Evolutionary conservation across 2,113 vertebrate species (phyloP).

Genomic region (Eretmochelys imbricata): DNA sequence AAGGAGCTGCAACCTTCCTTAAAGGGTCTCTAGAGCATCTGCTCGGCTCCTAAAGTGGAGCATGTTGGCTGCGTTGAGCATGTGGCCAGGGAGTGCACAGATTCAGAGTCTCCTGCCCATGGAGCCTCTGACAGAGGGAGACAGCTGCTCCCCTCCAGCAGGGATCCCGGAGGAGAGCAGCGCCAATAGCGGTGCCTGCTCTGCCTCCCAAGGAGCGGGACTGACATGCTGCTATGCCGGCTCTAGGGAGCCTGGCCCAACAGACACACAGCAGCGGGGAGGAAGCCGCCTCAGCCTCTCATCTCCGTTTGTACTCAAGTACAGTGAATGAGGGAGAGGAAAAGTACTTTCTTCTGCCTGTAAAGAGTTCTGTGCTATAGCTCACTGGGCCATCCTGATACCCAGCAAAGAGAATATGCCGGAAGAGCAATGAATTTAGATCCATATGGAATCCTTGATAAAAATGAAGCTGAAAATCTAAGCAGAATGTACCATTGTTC

Average conservation of each 20-base stretch:
- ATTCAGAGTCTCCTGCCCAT: fast-evolving
- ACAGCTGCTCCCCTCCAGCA: not conserved
- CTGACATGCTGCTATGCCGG: not conserved
- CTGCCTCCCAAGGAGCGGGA: not conserved
- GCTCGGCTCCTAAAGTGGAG: not conserved
- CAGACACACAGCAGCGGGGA: not conserved
- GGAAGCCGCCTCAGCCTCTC: not conserved
- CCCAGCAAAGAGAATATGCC: not conserved
- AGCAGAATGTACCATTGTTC: fast-evolving
- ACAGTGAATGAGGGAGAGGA: not conserved
- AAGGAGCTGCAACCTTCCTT: fast-evolving
- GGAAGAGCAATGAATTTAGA: not conserved
- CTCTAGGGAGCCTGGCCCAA: not conserved
- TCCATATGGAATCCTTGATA: fast-evolving
- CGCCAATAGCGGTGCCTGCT: not conserved
- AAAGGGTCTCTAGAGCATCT: not conserved
- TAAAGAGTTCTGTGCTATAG: not conserved
- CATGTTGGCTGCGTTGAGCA: fast-evolving
- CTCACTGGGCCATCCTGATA: not conserved
- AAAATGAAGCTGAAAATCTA: not conserved
- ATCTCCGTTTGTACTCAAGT: not conserved
- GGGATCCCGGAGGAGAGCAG: not conserved
- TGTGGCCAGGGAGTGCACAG: not conserved
- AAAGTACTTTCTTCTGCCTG: not conserved
- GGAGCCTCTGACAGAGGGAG: not conserved